phyloP scores from a whole-genome alignment of 2,888 invertebrate species.

The Mythimna impura region DNA sequence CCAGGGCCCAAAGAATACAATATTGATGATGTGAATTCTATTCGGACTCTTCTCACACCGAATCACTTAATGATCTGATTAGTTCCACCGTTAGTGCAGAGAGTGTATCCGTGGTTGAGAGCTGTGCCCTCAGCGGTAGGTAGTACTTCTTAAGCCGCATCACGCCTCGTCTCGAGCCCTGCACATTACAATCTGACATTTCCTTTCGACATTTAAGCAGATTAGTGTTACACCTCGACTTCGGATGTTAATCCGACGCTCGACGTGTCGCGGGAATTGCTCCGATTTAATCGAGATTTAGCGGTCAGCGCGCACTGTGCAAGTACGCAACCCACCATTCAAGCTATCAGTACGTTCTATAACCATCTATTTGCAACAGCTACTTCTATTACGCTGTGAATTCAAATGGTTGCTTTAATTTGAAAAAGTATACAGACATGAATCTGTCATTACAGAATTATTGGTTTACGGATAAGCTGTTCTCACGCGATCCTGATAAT shows the following conservation, averaged over 20 bases:
- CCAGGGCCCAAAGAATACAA: background rate
- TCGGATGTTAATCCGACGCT: constrained; percentile 89
- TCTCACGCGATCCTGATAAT: constrained; percentile 65
- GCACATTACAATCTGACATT: constrained; percentile 90
- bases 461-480: constrained; percentile 64
- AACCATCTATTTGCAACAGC: constrained; percentile 50
- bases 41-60: background rate
- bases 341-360: constrained; percentile 58
- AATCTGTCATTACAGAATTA: constrained; percentile 50
- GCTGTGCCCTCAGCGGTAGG: constrained; percentile 80
- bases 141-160: constrained; percentile 83
- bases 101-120: constrained; percentile 68
- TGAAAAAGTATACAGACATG: constrained; percentile 36
- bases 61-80: constrained; percentile 25
- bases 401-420: constrained; percentile 40
- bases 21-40: background rate
- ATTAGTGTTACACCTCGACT: constrained; percentile 88
- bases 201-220: constrained; percentile 90
- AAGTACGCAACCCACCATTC: constrained; percentile 64
- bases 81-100: constrained; percentile 25
- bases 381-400: constrained; percentile 56
- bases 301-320: constrained; percentile 77
- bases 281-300: constrained; percentile 86
- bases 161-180: constrained; percentile 82
- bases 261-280: constrained; percentile 87